phyloP scores from a whole-genome alignment of 1,140 invertebrate species.

The Ephestia elutella region DNA sequence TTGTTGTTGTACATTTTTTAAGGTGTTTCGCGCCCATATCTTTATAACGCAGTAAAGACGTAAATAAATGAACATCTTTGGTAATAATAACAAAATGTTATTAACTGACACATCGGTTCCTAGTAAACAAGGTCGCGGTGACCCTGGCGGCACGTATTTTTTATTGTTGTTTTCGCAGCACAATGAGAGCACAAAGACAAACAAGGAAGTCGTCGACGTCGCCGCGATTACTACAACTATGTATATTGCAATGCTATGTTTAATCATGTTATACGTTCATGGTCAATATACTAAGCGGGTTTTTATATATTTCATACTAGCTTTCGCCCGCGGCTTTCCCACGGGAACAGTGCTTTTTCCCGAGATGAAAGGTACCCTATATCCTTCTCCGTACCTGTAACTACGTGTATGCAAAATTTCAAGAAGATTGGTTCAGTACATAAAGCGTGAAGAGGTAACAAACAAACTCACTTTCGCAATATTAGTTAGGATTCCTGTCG shows the following conservation, averaged over 20 bases:
- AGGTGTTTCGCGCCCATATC: too few relatives aligned
- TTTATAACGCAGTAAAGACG: conserved; percentile 5
- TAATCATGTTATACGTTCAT: conserved; percentile 30
- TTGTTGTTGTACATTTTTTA: too few relatives aligned
- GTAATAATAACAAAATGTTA: conserved; percentile 48
- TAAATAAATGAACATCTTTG: conserved; percentile 24
- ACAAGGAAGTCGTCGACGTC: conserved; percentile 56
- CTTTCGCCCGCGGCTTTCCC: too few relatives aligned
- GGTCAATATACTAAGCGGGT: background rate
- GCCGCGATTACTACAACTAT: conserved; percentile 51
- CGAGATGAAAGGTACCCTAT: too few relatives aligned
- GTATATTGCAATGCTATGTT: conserved; percentile 35
- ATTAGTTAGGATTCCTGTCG: too few relatives aligned
- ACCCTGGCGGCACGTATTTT: conserved; percentile 59
- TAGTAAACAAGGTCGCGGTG: conserved; percentile 64
- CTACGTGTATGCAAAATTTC: too few relatives aligned
- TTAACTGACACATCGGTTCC: conserved; percentile 55
- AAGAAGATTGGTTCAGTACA: too few relatives aligned
- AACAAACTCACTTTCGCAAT: too few relatives aligned
- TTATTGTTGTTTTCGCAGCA: conserved; percentile 60
- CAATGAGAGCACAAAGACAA: conserved; percentile 55
- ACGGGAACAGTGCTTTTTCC: too few relatives aligned
- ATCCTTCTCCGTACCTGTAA: too few relatives aligned
- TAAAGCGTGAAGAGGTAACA: too few relatives aligned
- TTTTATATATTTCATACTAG: too few relatives aligned